Evolutionary conservation across 2,888 invertebrate species (phyloP), one percentile per base, ranked within the genome.

Genomic region (Griposia aprilina): DNA sequence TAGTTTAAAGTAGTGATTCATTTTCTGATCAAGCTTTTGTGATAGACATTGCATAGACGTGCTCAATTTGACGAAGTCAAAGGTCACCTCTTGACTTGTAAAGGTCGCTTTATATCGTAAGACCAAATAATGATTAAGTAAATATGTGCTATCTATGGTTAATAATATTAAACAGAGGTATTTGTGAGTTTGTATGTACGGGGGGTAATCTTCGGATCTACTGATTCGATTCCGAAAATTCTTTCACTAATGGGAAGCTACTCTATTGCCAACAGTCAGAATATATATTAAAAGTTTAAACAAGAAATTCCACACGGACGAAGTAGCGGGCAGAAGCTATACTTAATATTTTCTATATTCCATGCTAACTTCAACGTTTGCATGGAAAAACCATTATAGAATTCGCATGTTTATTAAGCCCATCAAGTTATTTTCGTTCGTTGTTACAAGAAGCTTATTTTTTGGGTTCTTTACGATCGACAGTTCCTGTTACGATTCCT

Each of bases 381-480:
- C 20, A 48, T 55, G 67, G 30, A 68, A 52, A 79, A 63, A 15
- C 5, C 59, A 55, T 79, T 73, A 67, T 6, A 77, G 48, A 59
- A 83, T 66, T 84, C 20, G 73, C 83, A 86, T 79, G 73, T 79
- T 83, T 79, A 79, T 68, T 36, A n/a, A 60, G 36, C 13, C 13
- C 11, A 77, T 81, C 63, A 67, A 73, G 23, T 74, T 81, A 65
- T 82, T 78, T 82, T 74, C 20, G 41, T 69, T 79, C 36, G 10
- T 52, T 26, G 20, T 57, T 26, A 45, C 20, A 55, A 50, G 60
- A 70, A 82, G 71, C 55, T 66, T 74, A 52, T 30, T 76, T 79
- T 86, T 83, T 52, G 7, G 36, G 13, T 74, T 60, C 10, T 76
- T 86, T 83, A 86, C 73, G 87, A 86, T 62, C 67, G 50, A n/a